Conservation (phyloP, 2,797 vertebrate genomes). For the Megaceryle alcyon region DNA sequence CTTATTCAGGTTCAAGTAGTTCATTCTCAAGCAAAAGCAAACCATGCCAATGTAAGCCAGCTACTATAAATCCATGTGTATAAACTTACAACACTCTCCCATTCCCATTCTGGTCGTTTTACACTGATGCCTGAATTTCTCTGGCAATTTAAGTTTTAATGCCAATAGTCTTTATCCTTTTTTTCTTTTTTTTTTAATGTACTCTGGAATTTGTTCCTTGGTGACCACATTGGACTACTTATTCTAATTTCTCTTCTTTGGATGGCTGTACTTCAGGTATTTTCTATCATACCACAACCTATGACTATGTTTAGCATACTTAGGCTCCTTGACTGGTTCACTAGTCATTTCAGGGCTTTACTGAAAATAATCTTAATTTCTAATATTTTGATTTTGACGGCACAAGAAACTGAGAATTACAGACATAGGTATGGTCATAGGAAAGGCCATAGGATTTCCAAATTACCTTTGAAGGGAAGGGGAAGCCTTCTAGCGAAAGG, state of each 20-base stretch:
- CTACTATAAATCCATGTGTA: not conserved
- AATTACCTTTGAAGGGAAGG: not conserved
- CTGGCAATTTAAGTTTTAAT: not conserved
- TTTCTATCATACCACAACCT: not conserved
- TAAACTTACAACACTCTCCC: not conserved
- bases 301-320: not conserved
- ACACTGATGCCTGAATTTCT: not conserved
- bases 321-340: not conserved
- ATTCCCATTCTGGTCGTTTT: not conserved
- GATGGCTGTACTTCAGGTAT: not conserved
- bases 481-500: not conserved
- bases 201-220: not conserved
- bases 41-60: not conserved
- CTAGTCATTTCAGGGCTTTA: not conserved
- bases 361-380: not conserved
- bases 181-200: not conserved
- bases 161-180: not conserved
- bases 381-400: not conserved
- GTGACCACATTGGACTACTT: not conserved
- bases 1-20: not conserved
- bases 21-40: not conserved
- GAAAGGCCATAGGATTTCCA: not conserved
- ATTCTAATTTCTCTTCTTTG: not conserved
- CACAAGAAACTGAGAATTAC: not conserved
- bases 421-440: not conserved